Base-by-base conservation (phyloP, 2,797 vertebrate genomes). In the Tarsius wallacei region DNA sequence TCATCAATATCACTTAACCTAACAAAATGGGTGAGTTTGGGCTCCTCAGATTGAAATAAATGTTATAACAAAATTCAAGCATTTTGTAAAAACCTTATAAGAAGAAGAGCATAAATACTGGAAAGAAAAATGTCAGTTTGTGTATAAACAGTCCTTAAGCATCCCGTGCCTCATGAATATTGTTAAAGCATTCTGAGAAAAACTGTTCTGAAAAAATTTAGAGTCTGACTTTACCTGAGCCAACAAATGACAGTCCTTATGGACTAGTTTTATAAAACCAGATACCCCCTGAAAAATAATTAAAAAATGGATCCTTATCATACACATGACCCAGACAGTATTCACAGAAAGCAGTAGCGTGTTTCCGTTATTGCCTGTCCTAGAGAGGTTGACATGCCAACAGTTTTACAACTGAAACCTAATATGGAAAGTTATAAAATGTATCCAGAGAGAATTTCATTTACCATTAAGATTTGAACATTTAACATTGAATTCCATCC, bases 71-170 rank as follows among this genome's bases (percentile, higher is more conserved):
- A 91, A 87, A 77, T 57, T 88, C n/a, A 73, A 55, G 16, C 57
- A 96, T 81, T 33, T 36, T 63, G 12, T 47, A 93, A 91, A 92
- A 95, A 91, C 66, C 61, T 63, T 76, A 93, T 49, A 73, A n/a
- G 36, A 53, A 85, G 42, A 96, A 90, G 51, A 63, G 3, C 63
- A 42, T 63, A 83, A 90, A 87, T 57, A 57, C 26, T 68, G 24
- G 28, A 33, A 91, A 94, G 92, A 88, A 94, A 91, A 87, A 53
- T 61, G 87, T 10, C n/a, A 42, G 1, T 76, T 66, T 85, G 10
- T 73, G 11, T 33, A 47, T 74, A 70, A 80, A 87, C n/a, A 36
- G 68, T 26, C 74, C 36, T 4, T 57, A 63, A 82, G 57, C 66
- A 93, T 24, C 47, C 36, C 16, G 24, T 36, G 28, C 21, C 17